These are phyloP conservation scores for Syncerus caffer DNA, from an alignment of 2,797 vertebrate genomes.

Conservation along the genomic window DNA sequence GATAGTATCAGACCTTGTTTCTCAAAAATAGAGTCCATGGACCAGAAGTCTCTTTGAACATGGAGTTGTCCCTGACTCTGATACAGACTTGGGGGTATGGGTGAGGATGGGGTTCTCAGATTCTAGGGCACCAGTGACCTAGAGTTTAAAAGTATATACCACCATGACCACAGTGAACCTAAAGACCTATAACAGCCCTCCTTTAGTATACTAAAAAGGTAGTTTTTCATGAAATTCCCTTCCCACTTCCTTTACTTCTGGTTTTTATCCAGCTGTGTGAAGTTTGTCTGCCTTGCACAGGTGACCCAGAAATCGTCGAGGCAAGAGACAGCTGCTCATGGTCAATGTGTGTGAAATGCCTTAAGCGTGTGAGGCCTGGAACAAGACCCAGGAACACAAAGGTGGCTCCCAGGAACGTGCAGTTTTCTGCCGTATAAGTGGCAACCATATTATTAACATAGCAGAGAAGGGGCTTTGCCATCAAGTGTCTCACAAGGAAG, in stretches of 20 bases:
- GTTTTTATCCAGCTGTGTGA: not conserved
- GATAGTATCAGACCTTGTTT: not conserved
- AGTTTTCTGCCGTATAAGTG: conserved; percentile 8
- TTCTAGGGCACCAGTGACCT: not conserved
- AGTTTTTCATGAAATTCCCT: not conserved
- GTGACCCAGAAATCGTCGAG: not conserved
- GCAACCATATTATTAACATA: not conserved
- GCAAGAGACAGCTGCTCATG: not conserved
- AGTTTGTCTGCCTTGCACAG: not conserved
- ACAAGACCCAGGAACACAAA: not conserved
- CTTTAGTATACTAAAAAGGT: not conserved
- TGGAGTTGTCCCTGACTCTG: not conserved
- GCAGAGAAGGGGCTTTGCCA: not conserved
- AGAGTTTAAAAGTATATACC: not conserved
- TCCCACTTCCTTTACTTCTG: not conserved
- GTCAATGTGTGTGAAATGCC: not conserved
- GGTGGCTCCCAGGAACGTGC: not conserved
- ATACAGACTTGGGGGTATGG: no score
- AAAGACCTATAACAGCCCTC: not conserved
- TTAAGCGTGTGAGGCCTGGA: not conserved
- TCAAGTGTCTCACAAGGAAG: not conserved
- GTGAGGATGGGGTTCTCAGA: not conserved
- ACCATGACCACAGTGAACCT: not conserved
- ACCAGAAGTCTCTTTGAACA: not conserved
- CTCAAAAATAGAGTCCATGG: not conserved